Evolutionary conservation across 2,888 invertebrate species (phyloP).

Genomic region (Xestia sexstrigata): DNA sequence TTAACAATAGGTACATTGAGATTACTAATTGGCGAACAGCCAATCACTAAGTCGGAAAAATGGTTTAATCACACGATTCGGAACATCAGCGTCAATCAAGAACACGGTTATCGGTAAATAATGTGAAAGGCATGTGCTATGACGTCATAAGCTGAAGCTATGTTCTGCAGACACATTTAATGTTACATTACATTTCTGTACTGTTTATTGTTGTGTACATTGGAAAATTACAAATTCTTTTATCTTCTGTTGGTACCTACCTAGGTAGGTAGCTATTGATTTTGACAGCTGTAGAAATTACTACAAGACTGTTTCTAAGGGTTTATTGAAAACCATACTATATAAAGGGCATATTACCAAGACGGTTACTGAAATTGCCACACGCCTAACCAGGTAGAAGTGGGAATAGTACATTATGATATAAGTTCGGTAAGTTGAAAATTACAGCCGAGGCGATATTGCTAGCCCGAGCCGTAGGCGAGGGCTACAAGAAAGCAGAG

Average conservation of each 20-base stretch:
- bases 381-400: background rate
- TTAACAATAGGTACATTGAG: conserved; percentile 23
- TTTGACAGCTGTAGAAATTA: conserved; percentile 2
- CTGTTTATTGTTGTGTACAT: conserved; percentile 13
- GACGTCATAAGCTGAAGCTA: conserved; percentile 31
- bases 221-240: conserved; percentile 17
- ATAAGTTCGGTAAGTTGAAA: no score
- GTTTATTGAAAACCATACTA: no score
- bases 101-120: conserved; percentile 43
- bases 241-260: background rate
- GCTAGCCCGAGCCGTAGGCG: no score
- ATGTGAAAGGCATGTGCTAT: conserved; percentile 30
- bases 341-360: background rate
- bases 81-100: conserved; percentile 43
- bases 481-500: no score
- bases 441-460: no score
- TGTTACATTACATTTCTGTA: conserved; percentile 21
- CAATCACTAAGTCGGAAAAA: conserved; percentile 53
- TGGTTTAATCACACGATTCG: conserved; percentile 30
- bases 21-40: conserved; percentile 44
- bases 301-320: background rate
- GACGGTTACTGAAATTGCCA: background rate
- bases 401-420: no score
- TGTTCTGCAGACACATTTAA: conserved; percentile 31
- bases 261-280: background rate